Percentiles rank a stretch among this genome's conserved stretches.
Evolutionary conservation across 2,888 invertebrate species (phyloP).

Genomic region (Suillia variegata): DNA sequence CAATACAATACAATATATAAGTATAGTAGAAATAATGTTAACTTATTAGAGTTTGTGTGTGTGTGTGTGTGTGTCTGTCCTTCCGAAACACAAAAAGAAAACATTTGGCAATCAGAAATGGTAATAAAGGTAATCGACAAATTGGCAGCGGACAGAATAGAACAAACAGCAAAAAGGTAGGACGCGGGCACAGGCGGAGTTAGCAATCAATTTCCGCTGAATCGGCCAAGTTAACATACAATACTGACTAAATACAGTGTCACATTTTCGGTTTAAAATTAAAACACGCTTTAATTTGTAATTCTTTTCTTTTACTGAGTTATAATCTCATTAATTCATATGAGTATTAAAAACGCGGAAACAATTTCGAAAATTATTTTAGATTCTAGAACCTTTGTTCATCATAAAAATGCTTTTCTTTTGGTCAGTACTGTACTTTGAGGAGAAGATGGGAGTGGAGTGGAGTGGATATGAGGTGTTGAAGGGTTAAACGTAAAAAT

Average conservation of each 20-base stretch:
- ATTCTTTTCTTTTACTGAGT: no score
- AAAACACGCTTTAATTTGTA: no score
- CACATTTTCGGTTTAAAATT: no score
- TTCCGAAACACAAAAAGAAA: neutral
- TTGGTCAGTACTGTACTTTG: no score
- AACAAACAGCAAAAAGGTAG: neutral
- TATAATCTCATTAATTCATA: no score
- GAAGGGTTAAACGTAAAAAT: constrained; percentile 17
- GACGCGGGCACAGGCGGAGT: no score
- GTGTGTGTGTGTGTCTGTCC: neutral
- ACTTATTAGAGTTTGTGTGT: constrained; percentile 33
- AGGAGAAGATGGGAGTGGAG: neutral
- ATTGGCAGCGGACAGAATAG: no score
- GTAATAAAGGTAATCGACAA: no score
- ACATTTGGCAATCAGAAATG: neutral
- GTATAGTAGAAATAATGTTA: constrained; percentile 37
- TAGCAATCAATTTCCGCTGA: no score
- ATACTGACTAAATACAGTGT: no score
- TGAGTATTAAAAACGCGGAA: no score
- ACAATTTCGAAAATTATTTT: neutral
- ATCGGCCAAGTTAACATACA: no score
- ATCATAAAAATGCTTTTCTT: constrained; percentile 2
- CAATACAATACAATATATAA: neutral
- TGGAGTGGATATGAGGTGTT: neutral
- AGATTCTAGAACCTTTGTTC: neutral